Base-by-base conservation (phyloP, 2,113 vertebrate species). In the Centropristis striata region DNA sequence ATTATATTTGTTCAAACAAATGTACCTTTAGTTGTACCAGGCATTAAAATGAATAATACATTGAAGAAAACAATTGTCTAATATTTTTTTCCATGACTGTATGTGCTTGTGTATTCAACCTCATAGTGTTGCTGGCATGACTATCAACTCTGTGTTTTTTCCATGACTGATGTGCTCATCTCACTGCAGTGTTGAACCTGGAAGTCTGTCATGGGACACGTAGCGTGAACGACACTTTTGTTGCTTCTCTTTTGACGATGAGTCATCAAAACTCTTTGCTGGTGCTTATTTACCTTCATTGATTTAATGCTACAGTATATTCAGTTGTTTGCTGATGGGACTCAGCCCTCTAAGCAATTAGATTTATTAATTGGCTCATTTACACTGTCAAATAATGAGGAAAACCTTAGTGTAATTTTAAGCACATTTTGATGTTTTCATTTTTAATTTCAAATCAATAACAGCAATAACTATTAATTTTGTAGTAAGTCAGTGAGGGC, bases 171-270 rank as follows among this genome's bases (percentile, higher is more conserved):
- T 32, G 0, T 7, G 16, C 32, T 41, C n/a, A 10, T 54, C 4
- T 36, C 4, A 12, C 13, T 41, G 8, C 21, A 25, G 5, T 61
- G 1, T 8, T 67, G 28, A 25, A 16, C 63, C 61, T 41, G 8
- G 1, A 32, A 18, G 20, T 51, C 10, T 54, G 20, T 41, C 4
- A 41, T 6, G 54, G 23, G 37, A 16, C 39, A 57, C 37, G n/a
- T 42, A 25, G 16, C 16, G 54, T 42, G 7, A 47, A 1, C 18
- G 14, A 13, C 18, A 21, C 27, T 28, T 44, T 9, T 32, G 20
- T 47, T 23, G 51, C 25, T 57, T 46, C 25, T 58, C n/a, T 71
- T 71, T 47, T 44, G 15, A 39, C 39, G 8, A 54, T 53, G 51
- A 67, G 39, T 57, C 32, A 25, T 8, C 54, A 21, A 28, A 60